Evolutionary conservation across 2,888 invertebrate genomes (phyloP), one percentile per base, ranked within the genome.

Genomic region (Meandrusa payeni): DNA sequence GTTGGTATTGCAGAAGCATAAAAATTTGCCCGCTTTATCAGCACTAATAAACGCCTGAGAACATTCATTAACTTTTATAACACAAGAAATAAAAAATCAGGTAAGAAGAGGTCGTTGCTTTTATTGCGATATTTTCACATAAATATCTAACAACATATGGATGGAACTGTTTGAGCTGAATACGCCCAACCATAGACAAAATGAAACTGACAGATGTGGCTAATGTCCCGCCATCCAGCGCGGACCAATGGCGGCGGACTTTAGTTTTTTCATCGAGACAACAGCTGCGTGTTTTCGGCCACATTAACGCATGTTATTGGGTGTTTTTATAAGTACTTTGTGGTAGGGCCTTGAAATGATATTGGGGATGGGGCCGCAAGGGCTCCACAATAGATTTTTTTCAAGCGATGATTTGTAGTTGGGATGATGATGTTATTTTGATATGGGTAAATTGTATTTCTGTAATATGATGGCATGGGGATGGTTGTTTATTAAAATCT

Each of bases 231-330:
- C 72, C 71, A 69, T 69, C 61, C 57, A 46, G 51, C 47, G 47
- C 52, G 69, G 56, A 55, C 80, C 80, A 79, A 79, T 79, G 58
- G 66, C 55, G 64, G 58, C 56, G 51, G 50, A 57, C 61, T 48
- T 54, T 66, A 59, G 62, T 71, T 78, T 79, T 77, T 79, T 70
- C 67, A 63, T 68, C 47, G 24, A 31, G 47, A 59, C 71, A 69
- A 73, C 81, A 81, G 77, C 80, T 81, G 81, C 75, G 52, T 46
- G 57, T 63, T 59, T 70, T 70, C 75, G 59, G 66, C 67, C 69
- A 61, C 61, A 76, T 76, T 73, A 78, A 69, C 69, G 71, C 73
- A 67, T 69, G 73, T 80, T 80, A 79, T 79, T 78, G 78, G 76
- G 64, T 69, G 72, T 77, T 80, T 78, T 76, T 79, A 69, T 73